A percentile compares a stretch with the other conserved stretches of the same genome.
These are phyloP conservation scores for Columba livia DNA, from an alignment of 2,113 vertebrate genomes.

Conservation along the genomic window DNA sequence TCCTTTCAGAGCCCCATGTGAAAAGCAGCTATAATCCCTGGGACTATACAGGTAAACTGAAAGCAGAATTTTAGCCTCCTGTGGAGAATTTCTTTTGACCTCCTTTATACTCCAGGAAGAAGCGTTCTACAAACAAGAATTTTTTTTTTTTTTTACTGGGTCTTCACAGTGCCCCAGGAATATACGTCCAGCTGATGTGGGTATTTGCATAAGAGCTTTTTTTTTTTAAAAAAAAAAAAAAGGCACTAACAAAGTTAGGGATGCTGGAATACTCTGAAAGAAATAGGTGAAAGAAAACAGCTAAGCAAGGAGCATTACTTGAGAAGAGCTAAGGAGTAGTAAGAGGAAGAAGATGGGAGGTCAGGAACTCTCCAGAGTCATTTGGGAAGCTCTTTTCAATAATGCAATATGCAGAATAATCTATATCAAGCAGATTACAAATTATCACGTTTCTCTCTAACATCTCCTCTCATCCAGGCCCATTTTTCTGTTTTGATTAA, in stretches of 20 bases:
- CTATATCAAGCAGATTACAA: neutral
- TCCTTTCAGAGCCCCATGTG: neutral
- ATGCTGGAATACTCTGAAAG: neutral
- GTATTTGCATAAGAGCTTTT: neutral
- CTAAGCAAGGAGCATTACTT: neutral
- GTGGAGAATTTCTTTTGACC: neutral
- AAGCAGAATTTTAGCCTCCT: neutral
- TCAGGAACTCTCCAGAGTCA: neutral
- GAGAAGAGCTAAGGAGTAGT: neutral
- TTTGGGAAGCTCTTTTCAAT: neutral
- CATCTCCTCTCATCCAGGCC: neutral
- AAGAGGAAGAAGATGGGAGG: neutral
- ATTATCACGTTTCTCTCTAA: neutral
- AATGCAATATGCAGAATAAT: neutral
- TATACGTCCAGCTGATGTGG: neutral
- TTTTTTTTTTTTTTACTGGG: neutral
- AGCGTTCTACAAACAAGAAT: neutral
- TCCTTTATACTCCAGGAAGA: neutral
- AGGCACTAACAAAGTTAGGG: neutral
- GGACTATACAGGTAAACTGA: neutral
- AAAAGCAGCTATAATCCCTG: neutral
- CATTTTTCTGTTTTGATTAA: neutral
- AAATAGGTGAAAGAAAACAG: neutral
- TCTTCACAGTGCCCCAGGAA: neutral
- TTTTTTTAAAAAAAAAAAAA: neutral